Evolutionary conservation across 2,797 vertebrate genomes (phyloP), one percentile per base, ranked within the genome.

Genomic region (Tapirus indicus): DNA sequence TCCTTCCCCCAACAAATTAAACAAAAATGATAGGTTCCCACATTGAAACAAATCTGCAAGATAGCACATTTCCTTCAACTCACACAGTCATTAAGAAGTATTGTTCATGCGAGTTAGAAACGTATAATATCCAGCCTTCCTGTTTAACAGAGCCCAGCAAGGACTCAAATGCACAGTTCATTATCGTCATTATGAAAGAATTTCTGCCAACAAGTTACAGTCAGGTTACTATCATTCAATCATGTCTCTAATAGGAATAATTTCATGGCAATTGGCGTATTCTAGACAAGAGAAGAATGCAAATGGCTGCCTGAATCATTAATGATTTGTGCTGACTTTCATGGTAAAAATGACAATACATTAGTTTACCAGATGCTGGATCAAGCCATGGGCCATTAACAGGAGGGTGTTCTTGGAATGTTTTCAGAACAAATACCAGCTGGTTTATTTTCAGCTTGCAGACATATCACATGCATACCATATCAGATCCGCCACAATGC

Each of bases 381-480:
- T 98, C 97, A 96, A 97, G 98, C 98, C 98, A 97, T 95, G 97
- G 97, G 98, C 98, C 98, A 98, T 98, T 98, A 99, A 97, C 87
- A 93, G 96, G 96, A 98, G 97, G 92, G 95, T 98, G 97, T 98
- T 98, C 97, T 98, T 96, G 0, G 94, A 98, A 97, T 62, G 64
- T 83, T 98, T 97, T 90, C 97, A 98, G 98, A 98, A 98, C 97
- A 99, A 99, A 98, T 98, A 98, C 94, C 98, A 98, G 98, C 98
- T 98, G 98, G 94, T 98, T 98, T 98, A 97, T 98, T 98, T 97
- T 97, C 96, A 97, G 97, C 82, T 97, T 91, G 69, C 89, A 98
- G 96, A 97, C 92, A 98, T 92, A 96, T 97, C 97, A 90, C 79
- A 97, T 77, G 96, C 96, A 97, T 96, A 96, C 98, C 97, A 96